Conservation (phyloP, 2,113 vertebrate genomes). For the Cyprinodon tularosa region DNA sequence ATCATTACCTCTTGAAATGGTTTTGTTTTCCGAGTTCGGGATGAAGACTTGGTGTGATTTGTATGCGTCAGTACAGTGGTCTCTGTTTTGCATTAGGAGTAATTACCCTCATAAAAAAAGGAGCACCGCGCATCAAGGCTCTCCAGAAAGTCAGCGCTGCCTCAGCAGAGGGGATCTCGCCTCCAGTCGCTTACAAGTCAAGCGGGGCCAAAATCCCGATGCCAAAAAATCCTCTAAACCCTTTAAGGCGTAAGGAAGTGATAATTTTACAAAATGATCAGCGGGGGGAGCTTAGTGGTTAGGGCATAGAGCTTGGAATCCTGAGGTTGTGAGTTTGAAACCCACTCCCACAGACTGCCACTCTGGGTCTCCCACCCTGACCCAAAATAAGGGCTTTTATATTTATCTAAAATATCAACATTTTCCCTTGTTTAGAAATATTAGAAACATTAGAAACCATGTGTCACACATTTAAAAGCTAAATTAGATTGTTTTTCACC, state of each 20-base stretch:
- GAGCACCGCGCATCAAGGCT: constrained; percentile 46
- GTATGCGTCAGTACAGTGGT: constrained; percentile 67
- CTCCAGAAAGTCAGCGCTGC: constrained; percentile 47
- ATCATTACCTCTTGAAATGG: constrained; percentile 12
- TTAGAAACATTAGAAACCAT: not conserved
- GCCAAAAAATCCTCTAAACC: constrained; percentile 23
- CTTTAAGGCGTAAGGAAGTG: not conserved
- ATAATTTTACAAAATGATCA: not conserved
- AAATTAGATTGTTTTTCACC: not conserved
- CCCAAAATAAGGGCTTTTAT: not conserved
- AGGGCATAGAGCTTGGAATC: too few relatives aligned
- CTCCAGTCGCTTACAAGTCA: constrained; percentile 20
- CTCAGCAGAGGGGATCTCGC: constrained; percentile 35
- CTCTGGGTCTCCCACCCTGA: too few relatives aligned
- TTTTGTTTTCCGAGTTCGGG: constrained; percentile 51
- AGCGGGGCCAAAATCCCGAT: constrained; percentile 39
- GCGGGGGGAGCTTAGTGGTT: too few relatives aligned
- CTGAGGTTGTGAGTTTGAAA: too few relatives aligned
- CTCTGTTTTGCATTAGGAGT: constrained; percentile 79
- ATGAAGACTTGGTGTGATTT: constrained; percentile 64
- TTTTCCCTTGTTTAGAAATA: not conserved
- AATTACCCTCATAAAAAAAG: constrained; percentile 75
- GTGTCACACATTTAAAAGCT: not conserved
- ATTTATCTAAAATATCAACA: not conserved
- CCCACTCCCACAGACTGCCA: too few relatives aligned